Evolutionary conservation across 1,140 invertebrate genomes (phyloP).

Genomic region (Bilobella aurantiaca): DNA sequence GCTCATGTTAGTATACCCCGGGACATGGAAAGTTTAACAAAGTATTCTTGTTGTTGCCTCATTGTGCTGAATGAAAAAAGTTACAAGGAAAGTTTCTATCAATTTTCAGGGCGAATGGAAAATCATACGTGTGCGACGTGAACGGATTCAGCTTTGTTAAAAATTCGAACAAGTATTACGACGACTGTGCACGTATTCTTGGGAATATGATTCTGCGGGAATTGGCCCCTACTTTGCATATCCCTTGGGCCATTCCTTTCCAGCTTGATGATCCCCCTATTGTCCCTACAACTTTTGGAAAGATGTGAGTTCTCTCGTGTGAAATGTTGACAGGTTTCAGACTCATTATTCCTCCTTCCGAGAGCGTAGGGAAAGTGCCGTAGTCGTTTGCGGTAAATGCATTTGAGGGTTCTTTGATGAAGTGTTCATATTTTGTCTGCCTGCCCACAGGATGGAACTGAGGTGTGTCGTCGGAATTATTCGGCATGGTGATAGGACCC

Average conservation of each 20-base stretch:
- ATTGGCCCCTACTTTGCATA: constrained; percentile 85
- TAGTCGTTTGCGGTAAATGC: too few species aligned
- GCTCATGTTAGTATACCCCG: too few species aligned
- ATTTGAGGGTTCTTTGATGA: too few species aligned
- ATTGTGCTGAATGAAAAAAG: too few species aligned
- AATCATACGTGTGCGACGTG: constrained; percentile 98
- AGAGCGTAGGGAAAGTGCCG: too few species aligned
- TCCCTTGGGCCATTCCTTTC: constrained; percentile 93
- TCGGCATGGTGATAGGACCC: constrained; percentile 93
- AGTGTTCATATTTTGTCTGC: constrained; percentile 24
- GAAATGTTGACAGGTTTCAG: too few species aligned
- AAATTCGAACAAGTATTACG: constrained; percentile 99
- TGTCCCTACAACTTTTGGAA: constrained; percentile 96
- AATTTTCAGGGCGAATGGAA: constrained; percentile 89
- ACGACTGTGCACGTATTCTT: constrained; percentile 96
- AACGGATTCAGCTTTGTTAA: constrained; percentile 99
- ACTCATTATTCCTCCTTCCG: too few species aligned
- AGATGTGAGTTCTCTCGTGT: too few species aligned
- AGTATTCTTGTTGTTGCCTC: too few species aligned
- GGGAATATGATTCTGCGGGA: constrained; percentile 88
- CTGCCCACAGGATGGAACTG: constrained; percentile 94
- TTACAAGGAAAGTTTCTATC: too few species aligned
- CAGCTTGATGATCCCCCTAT: constrained; percentile 97
- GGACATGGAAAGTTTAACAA: too few species aligned
- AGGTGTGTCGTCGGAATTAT: constrained; percentile 97